Conservation (phyloP, 2,888 invertebrate species). For the Hypselothyrea guttata region DNA sequence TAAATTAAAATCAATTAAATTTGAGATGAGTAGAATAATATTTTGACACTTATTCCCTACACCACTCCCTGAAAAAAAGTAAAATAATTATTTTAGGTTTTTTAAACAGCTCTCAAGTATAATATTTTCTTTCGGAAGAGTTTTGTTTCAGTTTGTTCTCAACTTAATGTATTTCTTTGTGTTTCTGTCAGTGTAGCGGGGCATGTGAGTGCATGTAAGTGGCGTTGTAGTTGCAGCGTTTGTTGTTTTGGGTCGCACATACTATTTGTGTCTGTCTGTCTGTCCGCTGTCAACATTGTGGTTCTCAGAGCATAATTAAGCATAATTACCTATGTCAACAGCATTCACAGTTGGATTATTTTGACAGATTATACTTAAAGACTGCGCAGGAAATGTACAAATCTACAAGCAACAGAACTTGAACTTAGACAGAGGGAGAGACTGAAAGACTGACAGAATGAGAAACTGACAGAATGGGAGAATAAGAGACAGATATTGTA, state of each 20-base stretch:
- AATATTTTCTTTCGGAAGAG: too few relatives aligned
- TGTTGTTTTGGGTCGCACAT: slow-evolving; percentile 31
- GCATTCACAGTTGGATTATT: slow-evolving; percentile 50
- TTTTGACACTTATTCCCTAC: too few relatives aligned
- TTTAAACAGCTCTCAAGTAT: too few relatives aligned
- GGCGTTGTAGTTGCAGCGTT: too few relatives aligned
- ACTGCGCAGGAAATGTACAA: slow-evolving; percentile 69
- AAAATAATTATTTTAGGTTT: neutral
- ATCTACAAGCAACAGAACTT: slow-evolving; percentile 13
- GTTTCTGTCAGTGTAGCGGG: neutral
- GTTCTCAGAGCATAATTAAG: slow-evolving; percentile 70
- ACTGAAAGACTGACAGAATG: slow-evolving; percentile 24
- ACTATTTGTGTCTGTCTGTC: too few relatives aligned
- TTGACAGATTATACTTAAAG: slow-evolving; percentile 67
- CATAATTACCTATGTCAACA: slow-evolving; percentile 73
- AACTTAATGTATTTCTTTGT: too few relatives aligned
- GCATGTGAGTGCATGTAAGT: neutral
- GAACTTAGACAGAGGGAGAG: too few relatives aligned
- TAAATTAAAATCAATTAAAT: too few relatives aligned
- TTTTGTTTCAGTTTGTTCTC: too few relatives aligned
- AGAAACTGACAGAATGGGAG: slow-evolving; percentile 23
- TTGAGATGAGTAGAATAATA: too few relatives aligned
- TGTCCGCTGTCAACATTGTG: slow-evolving; percentile 44
- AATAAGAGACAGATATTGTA: slow-evolving; percentile 32
- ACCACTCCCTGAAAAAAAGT: neutral